Base-by-base conservation (phyloP, 2,888 invertebrate species). In the Trichopria drosophilae region DNA sequence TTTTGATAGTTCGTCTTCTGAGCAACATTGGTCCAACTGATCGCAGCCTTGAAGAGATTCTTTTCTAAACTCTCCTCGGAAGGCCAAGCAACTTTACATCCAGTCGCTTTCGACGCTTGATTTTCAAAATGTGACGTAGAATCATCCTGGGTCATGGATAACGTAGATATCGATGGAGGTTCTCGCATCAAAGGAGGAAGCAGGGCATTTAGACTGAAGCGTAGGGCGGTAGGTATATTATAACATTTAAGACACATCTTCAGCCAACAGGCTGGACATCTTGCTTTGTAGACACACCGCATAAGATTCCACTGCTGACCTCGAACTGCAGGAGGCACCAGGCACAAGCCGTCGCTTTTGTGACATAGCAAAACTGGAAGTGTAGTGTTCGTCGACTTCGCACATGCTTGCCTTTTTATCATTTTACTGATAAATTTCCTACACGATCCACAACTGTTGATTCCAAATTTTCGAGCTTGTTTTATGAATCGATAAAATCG, bases 221-320 rank as follows among this genome's bases (percentile, higher is more conserved):
- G 83, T 52, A 88, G 79, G 29, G 82, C 81, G 20, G 82, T 78
- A 41, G 90, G 87, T 69, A 91, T 83, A 75, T 88, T 87, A 74
- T 89, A 89, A 52, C 86, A 84, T 66, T 85, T 84, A 34, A 92
- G 77, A 72, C 92, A 92, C 80, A 89, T 84, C 76, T 87, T 88
- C 9, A 93, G 79, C 90, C 93, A 92, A 73, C 93, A 93, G 12
- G 90, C 90, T 43, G 87, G 84, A 76, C 93, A 93, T 26, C 90
- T 80, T 29, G 86, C 82, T 68, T 86, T 86, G 68, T 85, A 86
- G 22, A 86, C 83, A 71, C 86, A 86, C 59, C 81, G 77, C 51
- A 83, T 78, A 60, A 84, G 73, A 36, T 59, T 59, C 84, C 85
- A 85, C 63, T 85, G 83, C 65, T 86, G 86, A 58, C 84, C 85